Base-by-base conservation (phyloP, 2,113 vertebrate species). In the Hemichromis elongatus region DNA sequence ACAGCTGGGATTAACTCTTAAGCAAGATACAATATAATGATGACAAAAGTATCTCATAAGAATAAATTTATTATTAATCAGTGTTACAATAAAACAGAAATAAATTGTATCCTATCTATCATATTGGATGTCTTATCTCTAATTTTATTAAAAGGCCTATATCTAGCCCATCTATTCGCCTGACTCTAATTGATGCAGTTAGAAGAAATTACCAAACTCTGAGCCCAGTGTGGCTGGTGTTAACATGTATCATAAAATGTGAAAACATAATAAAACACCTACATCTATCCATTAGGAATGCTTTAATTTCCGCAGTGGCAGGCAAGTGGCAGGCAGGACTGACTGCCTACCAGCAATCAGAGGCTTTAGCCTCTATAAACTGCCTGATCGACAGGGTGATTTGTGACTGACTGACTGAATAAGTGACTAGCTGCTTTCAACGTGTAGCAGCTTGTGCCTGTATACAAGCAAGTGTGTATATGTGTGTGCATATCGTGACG, bases 331-430 rank as follows among this genome's bases (percentile, higher is more conserved):
- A 90, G 88, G 77, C 83, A 7, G 84, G 85, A 84, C 90, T 79
- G 90, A 91, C 82, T 88, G 92, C 89, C 87, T 68, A 28, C 81
- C 61, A 35, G 91, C 83, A 56, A 91, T 94, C 94, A 86, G 83
- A 91, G 90, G 87, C 90, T 89, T 93, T 92, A 92, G 91, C 84
- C 66, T 84, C 92, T 30, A 86, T 92, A 93, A 94, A 94, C 80
- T 77, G 79, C 75, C 88, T 93, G 93, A 94, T 93, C 90, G 93
- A 95, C 92, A 91, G 86, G 73, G 87, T 94, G 95, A 95, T 95
- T 94, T 95, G 93, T 95, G 93, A 94, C 91, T 91, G 94, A 91
- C 88, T 92, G 93, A 92, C 90, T 73, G 68, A 75, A 90, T 92
- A 92, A 93, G 90, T 91, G 91, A 82, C 78, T 83, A 42, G 91